These are phyloP conservation scores for Nesogale talazaci DNA, from an alignment of 2,113 vertebrate genomes.

Conservation along the genomic window DNA sequence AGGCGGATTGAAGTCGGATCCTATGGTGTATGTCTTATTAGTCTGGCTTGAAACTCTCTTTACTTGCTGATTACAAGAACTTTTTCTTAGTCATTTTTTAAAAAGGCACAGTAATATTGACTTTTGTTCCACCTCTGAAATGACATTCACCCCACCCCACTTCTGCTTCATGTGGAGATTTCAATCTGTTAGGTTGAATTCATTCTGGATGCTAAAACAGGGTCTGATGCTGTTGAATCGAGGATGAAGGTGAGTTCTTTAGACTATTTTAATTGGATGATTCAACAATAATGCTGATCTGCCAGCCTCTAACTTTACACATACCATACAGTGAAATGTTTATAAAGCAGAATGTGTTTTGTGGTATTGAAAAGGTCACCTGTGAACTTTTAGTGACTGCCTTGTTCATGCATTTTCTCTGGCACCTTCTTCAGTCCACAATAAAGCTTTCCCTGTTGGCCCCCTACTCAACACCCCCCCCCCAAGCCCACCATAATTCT, in stretches of 20 bases:
- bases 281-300: conserved; percentile 36
- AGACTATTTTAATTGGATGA: conserved; percentile 44
- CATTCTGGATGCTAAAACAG: background rate
- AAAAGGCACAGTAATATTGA: background rate
- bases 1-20: conserved; percentile 12
- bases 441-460: background rate
- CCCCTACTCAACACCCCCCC: too few relatives aligned
- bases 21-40: background rate
- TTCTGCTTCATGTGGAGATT: background rate
- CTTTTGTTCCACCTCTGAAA: conserved; percentile 38
- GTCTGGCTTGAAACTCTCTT: conserved; percentile 1
- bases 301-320: conserved; percentile 24
- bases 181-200: background rate
- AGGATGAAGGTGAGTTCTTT: conserved; percentile 1
- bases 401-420: background rate
- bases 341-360: background rate
- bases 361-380: conserved; percentile 29
- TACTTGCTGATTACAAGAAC: conserved; percentile 7
- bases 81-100: conserved; percentile 26
- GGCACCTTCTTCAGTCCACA: background rate
- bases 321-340: conserved; percentile 3
- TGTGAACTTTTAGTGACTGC: background rate
- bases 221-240: conserved; percentile 4
- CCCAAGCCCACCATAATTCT: background rate
- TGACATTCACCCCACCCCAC: background rate